Percentiles rank a stretch among this genome's conserved stretches.
These are phyloP conservation scores for Drosophila flavopinicola DNA, from an alignment of 2,888 invertebrate species.

Conservation along the genomic window DNA sequence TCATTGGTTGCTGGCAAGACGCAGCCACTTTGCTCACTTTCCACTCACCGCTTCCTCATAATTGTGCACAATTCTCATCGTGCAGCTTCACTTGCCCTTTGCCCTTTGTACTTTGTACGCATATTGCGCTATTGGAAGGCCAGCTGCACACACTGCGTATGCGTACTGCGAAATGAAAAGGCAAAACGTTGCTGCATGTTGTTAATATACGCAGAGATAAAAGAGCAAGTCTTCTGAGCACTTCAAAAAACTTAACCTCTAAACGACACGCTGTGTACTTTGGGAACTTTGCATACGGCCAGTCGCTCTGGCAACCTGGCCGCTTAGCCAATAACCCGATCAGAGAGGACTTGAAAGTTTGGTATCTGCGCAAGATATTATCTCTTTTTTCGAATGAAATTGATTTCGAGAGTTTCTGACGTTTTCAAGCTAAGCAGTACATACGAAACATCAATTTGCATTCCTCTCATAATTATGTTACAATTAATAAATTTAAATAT, in stretches of 20 bases:
- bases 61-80: constrained; percentile 71
- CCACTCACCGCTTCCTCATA: constrained; percentile 38
- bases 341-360: constrained; percentile 3
- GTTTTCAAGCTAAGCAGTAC: too few species aligned
- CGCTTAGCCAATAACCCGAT: constrained; percentile 28
- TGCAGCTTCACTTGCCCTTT: constrained; percentile 60
- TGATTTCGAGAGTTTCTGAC: too few species aligned
- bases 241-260: constrained; percentile 29
- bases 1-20: constrained; percentile 68
- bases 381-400: too few species aligned
- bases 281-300: constrained; percentile 54
- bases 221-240: constrained; percentile 48
- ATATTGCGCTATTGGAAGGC: constrained; percentile 42
- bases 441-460: too few species aligned
- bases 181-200: constrained; percentile 51
- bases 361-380: too few species aligned
- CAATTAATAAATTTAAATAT: too few species aligned
- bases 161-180: constrained; percentile 64
- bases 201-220: constrained; percentile 31
- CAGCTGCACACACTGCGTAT: constrained; percentile 39
- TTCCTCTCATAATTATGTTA: too few species aligned
- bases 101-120: too few species aligned
- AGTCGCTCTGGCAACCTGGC: constrained; percentile 27
- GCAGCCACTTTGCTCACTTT: constrained; percentile 38
- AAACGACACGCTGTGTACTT: constrained; percentile 32